Conservation (phyloP, 1,140 invertebrate species). For the Aphelenchoides fujianensis region DNA sequence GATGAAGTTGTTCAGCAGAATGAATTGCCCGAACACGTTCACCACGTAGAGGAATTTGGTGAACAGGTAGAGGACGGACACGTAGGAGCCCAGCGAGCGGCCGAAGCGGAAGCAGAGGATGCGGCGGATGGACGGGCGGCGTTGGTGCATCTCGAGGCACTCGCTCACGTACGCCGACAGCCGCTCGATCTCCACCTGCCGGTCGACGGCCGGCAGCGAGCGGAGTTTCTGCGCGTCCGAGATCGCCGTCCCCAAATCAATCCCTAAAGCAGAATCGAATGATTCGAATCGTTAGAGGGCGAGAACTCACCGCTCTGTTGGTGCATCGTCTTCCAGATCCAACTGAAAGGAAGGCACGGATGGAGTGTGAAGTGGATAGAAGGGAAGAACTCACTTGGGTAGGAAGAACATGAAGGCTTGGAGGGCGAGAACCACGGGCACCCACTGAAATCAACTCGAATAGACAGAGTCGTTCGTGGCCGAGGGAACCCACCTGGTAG, state of each 20-base stretch:
- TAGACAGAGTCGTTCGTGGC: slow-evolving; percentile 1
- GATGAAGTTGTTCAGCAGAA: slow-evolving; percentile 66
- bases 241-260: slow-evolving; percentile 54
- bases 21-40: slow-evolving; percentile 66
- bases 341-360: not conserved
- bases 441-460: slow-evolving; percentile 47
- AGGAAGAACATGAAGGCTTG: slow-evolving; percentile 67
- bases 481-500: slow-evolving; percentile 55
- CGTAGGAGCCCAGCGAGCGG: slow-evolving; percentile 65
- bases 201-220: slow-evolving; percentile 32
- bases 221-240: slow-evolving; percentile 51
- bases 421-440: slow-evolving; percentile 64
- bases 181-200: slow-evolving; percentile 45
- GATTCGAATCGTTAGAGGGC: slow-evolving; percentile 5
- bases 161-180: slow-evolving; percentile 51
- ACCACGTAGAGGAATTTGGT: slow-evolving; percentile 65
- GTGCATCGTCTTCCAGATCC: slow-evolving; percentile 66
- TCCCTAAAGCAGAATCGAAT: slow-evolving; percentile 31
- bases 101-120: slow-evolving; percentile 58
- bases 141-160: slow-evolving; percentile 50
- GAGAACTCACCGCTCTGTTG: slow-evolving; percentile 63
- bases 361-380: not conserved
- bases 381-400: slow-evolving; percentile 61
- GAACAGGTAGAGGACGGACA: slow-evolving; percentile 66
- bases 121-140: slow-evolving; percentile 28